Evolutionary conservation across 2,888 invertebrate genomes (phyloP).

Genomic region (Drosophila planitibia): DNA sequence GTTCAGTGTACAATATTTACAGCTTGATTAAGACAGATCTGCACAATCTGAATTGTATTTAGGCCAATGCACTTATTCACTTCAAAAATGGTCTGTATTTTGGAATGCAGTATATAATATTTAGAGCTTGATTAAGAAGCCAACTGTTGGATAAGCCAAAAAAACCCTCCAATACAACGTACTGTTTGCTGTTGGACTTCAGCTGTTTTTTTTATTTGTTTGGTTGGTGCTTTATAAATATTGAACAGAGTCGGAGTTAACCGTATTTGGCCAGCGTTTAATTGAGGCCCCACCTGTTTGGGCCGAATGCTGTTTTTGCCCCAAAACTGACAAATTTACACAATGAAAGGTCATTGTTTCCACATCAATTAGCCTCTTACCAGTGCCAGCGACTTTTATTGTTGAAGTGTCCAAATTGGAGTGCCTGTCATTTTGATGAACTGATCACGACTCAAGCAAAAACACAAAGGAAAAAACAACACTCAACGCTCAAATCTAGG

Average conservation of each 20-base stretch:
- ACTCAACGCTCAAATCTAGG: conserved; percentile 18
- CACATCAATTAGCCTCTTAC: conserved; percentile 75
- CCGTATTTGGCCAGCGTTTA: conserved; percentile 64
- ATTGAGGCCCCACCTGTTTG: conserved; percentile 49
- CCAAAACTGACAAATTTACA: conserved; percentile 69
- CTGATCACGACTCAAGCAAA: conserved; percentile 49
- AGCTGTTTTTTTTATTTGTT: conserved; percentile 1
- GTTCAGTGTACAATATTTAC: too few species aligned
- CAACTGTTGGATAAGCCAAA: background rate
- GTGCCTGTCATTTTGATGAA: conserved; percentile 55
- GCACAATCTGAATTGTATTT: background rate
- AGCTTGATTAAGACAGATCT: background rate
- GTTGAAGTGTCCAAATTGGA: conserved; percentile 63
- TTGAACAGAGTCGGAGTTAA: conserved; percentile 32
- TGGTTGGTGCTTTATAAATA: conserved; percentile 32
- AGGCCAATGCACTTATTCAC: background rate
- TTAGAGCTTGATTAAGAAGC: background rate
- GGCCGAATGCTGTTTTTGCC: conserved; percentile 25
- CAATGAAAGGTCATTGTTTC: conserved; percentile 80
- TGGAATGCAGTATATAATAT: background rate
- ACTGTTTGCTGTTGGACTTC: conserved; percentile 1
- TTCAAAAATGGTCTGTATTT: background rate
- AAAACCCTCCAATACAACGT: background rate
- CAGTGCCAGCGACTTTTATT: conserved; percentile 15
- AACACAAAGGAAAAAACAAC: background rate